A percentile compares a stretch with the other conserved stretches of the same genome.
phyloP scores from a whole-genome alignment of 2,797 vertebrate species.

The Acanthis flammea region DNA sequence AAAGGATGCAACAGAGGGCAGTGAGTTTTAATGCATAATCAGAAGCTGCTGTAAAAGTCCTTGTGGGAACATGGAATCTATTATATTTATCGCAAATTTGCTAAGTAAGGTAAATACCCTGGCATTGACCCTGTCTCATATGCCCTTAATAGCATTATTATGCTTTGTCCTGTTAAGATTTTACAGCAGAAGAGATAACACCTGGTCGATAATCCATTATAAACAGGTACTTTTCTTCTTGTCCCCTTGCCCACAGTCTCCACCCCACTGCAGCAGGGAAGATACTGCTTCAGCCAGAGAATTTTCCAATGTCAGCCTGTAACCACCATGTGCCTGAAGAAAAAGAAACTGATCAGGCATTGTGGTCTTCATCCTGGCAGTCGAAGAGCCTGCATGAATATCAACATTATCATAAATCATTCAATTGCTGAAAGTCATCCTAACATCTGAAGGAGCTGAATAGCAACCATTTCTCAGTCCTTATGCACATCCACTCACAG shows the following conservation, averaged over 20 bases:
- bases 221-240: constrained; percentile 12
- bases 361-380: neutral
- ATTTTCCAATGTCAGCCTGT: neutral
- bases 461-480: constrained; percentile 2
- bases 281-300: neutral
- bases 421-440: constrained; percentile 17
- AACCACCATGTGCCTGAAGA: neutral
- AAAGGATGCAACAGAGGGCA: neutral
- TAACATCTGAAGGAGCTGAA: constrained; percentile 3
- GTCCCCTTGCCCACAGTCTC: neutral
- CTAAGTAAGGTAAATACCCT: constrained; percentile 23
- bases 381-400: neutral
- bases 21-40: neutral
- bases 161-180: neutral
- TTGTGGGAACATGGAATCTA: neutral
- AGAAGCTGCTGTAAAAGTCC: neutral
- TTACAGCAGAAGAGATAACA: constrained; percentile 18
- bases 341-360: neutral
- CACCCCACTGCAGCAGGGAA: neutral
- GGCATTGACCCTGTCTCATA: neutral
- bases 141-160: neutral
- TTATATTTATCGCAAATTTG: neutral
- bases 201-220: neutral
- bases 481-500: neutral
- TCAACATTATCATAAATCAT: constrained; percentile 20